These are phyloP conservation scores for Vimba vimba DNA, from an alignment of 2,113 vertebrate genomes.

Conservation along the genomic window DNA sequence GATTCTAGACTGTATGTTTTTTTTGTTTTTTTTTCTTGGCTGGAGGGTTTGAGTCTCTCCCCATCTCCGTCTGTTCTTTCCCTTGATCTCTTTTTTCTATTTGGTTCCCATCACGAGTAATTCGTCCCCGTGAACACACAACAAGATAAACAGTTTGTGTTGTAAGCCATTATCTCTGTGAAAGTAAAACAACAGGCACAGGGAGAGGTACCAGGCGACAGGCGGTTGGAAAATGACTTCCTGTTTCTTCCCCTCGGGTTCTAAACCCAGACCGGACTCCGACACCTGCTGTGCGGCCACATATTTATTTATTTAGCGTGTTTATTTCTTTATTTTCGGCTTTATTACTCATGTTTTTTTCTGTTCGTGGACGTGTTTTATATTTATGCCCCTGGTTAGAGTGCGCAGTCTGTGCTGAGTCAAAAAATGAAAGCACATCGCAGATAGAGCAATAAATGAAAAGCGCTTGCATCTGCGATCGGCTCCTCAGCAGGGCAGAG, in stretches of 20 bases:
- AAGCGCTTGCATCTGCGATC: conserved; percentile 55
- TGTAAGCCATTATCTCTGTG: conserved; percentile 58
- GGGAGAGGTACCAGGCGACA: conserved; percentile 32
- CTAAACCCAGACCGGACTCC: conserved; percentile 53
- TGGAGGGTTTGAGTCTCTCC: conserved; percentile 41
- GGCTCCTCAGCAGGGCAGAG: conserved; percentile 31
- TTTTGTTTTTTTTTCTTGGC: conserved; percentile 33
- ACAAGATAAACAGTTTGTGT: conserved; percentile 59
- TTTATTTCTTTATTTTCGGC: conserved; percentile 45
- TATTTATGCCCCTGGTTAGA: conserved; percentile 60
- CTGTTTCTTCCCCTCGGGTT: conserved; percentile 41
- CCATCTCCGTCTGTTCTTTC: conserved; percentile 21
- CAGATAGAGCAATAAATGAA: conserved; percentile 60
- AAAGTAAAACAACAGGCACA: conserved; percentile 45
- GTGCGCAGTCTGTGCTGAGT: conserved; percentile 56
- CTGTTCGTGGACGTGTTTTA: conserved; percentile 22
- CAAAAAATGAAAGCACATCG: conserved; percentile 56
- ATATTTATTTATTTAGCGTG: conserved; percentile 42
- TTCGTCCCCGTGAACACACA: conserved; percentile 44
- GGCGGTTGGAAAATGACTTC: conserved; percentile 49
- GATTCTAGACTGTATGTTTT: conserved; percentile 52
- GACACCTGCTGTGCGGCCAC: conserved; percentile 42
- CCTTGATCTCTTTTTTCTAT: conserved; percentile 39
- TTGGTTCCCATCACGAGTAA: conserved; percentile 40
- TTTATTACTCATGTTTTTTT: conserved; percentile 52